phyloP scores from a whole-genome alignment of 2,888 invertebrate species.

The Diaperis boleti region DNA sequence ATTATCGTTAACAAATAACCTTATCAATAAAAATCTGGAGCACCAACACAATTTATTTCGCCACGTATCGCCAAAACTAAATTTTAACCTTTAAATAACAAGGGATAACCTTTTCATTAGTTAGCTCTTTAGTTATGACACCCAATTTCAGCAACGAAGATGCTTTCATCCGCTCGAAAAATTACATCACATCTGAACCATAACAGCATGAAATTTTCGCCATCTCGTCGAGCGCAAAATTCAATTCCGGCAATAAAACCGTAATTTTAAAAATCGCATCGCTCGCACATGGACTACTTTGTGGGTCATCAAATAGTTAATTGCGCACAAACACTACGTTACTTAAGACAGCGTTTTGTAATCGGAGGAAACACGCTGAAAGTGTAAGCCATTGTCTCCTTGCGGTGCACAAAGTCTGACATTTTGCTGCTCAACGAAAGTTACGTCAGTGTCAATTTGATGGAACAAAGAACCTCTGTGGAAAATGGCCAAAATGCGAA shows the following conservation, averaged over 20 bases:
- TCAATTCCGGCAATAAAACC: constrained; percentile 7
- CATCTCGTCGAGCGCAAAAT: constrained; percentile 7
- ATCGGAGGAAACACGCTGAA: constrained; percentile 26
- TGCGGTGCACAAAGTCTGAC: constrained; percentile 18
- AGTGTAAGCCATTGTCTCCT: constrained; percentile 31
- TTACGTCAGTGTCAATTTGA: constrained; percentile 31
- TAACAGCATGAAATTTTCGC: not conserved
- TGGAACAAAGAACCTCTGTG: constrained; percentile 18
- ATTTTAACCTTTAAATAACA: constrained; percentile 15
- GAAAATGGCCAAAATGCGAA: constrained; percentile 5
- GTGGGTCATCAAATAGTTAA: not conserved
- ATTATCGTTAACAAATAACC: not conserved
- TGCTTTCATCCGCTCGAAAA: constrained; percentile 2
- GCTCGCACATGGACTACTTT: not conserved
- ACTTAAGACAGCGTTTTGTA: constrained; percentile 26
- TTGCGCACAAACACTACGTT: constrained; percentile 8
- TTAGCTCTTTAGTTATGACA: constrained; percentile 3
- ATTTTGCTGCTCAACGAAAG: constrained; percentile 18
- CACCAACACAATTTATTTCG: not conserved
- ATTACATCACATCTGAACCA: not conserved
- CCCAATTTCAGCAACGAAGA: constrained; percentile 14
- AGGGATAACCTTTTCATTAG: constrained; percentile 23
- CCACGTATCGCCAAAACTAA: not conserved
- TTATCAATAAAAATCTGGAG: too few relatives aligned
- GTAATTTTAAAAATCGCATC: not conserved